These are phyloP conservation scores for Protomyctophum bolini DNA, from an alignment of 2,113 vertebrate genomes.

Conservation along the genomic window DNA sequence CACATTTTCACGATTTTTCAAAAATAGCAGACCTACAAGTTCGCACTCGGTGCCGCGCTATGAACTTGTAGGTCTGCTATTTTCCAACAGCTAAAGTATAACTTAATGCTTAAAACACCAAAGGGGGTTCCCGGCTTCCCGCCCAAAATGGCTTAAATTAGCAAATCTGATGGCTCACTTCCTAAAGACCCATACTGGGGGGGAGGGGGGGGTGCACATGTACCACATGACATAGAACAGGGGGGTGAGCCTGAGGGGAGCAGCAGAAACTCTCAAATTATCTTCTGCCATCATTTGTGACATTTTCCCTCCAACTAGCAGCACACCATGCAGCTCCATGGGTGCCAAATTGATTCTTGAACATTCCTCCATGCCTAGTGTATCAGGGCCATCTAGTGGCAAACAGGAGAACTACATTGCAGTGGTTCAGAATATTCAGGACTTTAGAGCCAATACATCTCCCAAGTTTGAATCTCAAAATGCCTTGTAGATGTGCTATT, in stretches of 20 bases:
- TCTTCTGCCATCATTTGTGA: slow-evolving; percentile 15
- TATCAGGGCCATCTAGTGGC: slow-evolving; percentile 71
- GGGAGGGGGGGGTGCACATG: background rate
- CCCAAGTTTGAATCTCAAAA: too few relatives aligned
- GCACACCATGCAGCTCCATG: slow-evolving; percentile 11
- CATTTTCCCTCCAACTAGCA: slow-evolving; percentile 1
- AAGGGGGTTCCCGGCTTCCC: too few relatives aligned
- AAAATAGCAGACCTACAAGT: too few relatives aligned
- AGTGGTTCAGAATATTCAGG: background rate
- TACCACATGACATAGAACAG: background rate
- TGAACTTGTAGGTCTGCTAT: too few relatives aligned
- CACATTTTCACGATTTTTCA: too few relatives aligned
- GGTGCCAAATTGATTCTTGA: background rate
- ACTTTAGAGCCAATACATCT: too few relatives aligned
- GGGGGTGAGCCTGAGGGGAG: slow-evolving; percentile 1
- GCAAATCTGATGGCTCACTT: background rate
- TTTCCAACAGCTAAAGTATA: too few relatives aligned
- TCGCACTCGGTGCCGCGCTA: too few relatives aligned
- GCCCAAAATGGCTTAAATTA: background rate
- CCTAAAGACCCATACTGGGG: background rate
- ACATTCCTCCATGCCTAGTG: slow-evolving; percentile 25
- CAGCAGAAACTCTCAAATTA: slow-evolving; percentile 11
- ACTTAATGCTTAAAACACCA: too few relatives aligned
- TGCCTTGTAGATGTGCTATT: too few relatives aligned
- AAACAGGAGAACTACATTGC: slow-evolving; percentile 25